phyloP scores from a whole-genome alignment of 2,888 invertebrate genomes.

The Xanthia icteritia region DNA sequence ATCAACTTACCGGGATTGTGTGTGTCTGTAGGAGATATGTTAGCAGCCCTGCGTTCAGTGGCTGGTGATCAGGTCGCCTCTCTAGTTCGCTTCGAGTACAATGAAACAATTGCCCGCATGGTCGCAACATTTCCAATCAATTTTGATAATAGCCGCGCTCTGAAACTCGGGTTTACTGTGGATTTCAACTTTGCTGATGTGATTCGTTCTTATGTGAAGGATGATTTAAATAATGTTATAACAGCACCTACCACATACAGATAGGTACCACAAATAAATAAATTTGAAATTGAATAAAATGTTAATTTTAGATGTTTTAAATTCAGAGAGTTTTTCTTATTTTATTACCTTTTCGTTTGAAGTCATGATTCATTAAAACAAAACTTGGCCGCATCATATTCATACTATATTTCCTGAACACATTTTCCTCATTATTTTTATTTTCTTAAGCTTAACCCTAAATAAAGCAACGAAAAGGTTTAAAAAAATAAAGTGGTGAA shows the following conservation, averaged over 20 bases:
- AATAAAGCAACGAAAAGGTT: background rate
- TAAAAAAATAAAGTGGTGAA: slow-evolving; percentile 24
- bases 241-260: slow-evolving; percentile 19
- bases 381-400: background rate
- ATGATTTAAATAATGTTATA: slow-evolving; percentile 63
- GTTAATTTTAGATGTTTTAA: background rate
- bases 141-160: slow-evolving; percentile 78
- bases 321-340: background rate
- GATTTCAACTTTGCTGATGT: slow-evolving; percentile 79
- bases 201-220: slow-evolving; percentile 75
- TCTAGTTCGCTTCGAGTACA: slow-evolving; percentile 74
- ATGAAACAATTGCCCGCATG: slow-evolving; percentile 76
- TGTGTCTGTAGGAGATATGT: slow-evolving; percentile 77
- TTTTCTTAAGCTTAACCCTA: background rate
- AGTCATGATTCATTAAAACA: background rate
- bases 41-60: slow-evolving; percentile 75
- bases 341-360: background rate
- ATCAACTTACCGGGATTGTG: slow-evolving; percentile 81
- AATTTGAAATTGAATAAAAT: background rate
- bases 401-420: background rate
- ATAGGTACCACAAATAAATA: background rate
- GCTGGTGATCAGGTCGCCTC: slow-evolving; percentile 77
- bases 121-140: slow-evolving; percentile 78
- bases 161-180: slow-evolving; percentile 78
- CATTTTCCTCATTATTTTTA: background rate